A percentile compares a stretch with the other conserved stretches of the same genome.
Evolutionary conservation across 2,113 vertebrate species (phyloP).

Genomic region (Melospiza georgiana): DNA sequence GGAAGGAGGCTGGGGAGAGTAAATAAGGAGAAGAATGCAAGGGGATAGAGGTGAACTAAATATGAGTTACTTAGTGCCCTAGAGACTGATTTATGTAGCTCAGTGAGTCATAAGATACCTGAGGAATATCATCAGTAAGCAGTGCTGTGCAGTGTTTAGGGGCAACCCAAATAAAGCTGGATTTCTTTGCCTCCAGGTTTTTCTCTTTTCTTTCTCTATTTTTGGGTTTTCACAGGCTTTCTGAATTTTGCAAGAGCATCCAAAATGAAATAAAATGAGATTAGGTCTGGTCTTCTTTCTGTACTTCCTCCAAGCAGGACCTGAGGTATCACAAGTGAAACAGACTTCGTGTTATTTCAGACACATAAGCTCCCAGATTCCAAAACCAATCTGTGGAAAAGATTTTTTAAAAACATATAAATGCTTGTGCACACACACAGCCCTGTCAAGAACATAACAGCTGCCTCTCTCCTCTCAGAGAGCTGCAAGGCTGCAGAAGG

Average conservation of each 20-base stretch:
- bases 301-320: background rate
- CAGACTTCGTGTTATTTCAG: background rate
- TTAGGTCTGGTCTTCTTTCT: background rate
- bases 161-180: background rate
- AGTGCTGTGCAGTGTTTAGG: background rate
- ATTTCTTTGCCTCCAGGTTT: background rate
- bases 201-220: background rate
- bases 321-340: conserved; percentile 2
- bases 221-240: background rate
- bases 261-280: background rate
- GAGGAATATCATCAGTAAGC: background rate
- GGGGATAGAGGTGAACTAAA: background rate
- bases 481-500: background rate
- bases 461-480: rapidly evolving
- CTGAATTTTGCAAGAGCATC: background rate
- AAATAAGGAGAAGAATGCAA: background rate
- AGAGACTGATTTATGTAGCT: background rate
- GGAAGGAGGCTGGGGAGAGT: background rate
- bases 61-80: background rate
- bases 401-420: background rate
- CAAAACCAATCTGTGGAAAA: background rate
- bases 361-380: background rate
- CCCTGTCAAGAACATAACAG: background rate
- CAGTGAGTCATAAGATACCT: background rate
- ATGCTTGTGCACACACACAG: background rate